phyloP scores from a whole-genome alignment of 2,888 invertebrate species.

The Helleia helle region DNA sequence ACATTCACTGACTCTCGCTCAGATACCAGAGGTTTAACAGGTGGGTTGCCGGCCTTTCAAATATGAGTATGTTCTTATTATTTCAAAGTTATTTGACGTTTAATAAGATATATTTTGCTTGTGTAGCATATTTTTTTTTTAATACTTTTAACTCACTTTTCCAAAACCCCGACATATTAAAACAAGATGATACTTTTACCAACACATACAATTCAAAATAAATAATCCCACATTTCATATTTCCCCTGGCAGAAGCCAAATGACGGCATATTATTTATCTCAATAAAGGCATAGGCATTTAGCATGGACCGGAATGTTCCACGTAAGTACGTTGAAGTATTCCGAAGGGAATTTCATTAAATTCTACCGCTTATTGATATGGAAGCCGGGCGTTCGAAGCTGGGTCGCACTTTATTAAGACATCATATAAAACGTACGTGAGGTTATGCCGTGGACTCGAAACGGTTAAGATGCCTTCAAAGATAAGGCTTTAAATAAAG shows the following conservation, averaged over 20 bases:
- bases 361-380: constrained; percentile 56
- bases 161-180: too few species aligned
- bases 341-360: constrained; percentile 30
- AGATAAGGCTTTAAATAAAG: constrained; percentile 6
- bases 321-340: constrained; percentile 24
- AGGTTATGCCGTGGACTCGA: constrained; percentile 43
- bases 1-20: too few species aligned
- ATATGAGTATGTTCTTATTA: too few species aligned
- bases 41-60: too few species aligned
- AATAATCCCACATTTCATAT: constrained; percentile 2
- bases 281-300: constrained; percentile 19
- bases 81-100: too few species aligned
- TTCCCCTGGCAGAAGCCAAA: not conserved
- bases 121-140: too few species aligned
- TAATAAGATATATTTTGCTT: too few species aligned
- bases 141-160: too few species aligned
- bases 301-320: constrained; percentile 22
- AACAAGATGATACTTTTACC: too few species aligned
- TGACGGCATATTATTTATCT: not conserved
- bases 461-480: not conserved
- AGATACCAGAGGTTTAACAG: too few species aligned
- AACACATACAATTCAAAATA: constrained; percentile 2
- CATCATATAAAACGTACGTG: constrained; percentile 66
- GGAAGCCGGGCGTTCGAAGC: constrained; percentile 51
- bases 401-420: constrained; percentile 66